Percentiles rank a stretch among this genome's conserved stretches.
Conservation (phyloP, 1,140 invertebrate species). For the Palaemon carinicauda region DNA sequence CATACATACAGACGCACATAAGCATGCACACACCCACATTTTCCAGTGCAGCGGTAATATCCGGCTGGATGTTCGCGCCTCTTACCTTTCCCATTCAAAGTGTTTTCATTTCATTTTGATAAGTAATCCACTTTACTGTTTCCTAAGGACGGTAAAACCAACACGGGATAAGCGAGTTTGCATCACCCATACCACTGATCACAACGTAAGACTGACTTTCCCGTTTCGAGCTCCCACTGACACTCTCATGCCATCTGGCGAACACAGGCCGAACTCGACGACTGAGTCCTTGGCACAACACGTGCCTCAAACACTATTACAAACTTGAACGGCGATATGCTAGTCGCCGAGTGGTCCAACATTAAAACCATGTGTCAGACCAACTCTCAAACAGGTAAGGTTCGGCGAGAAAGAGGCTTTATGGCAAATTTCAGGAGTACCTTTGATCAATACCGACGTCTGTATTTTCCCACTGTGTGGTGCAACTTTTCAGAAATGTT, state of each 20-base stretch:
- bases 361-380: neutral
- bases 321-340: neutral
- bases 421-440: too few species aligned
- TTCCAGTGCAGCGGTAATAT: too few species aligned
- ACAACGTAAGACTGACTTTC: conserved; percentile 29
- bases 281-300: too few species aligned
- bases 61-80: neutral
- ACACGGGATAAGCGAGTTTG: neutral
- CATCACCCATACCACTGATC: conserved; percentile 24
- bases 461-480: too few species aligned
- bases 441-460: too few species aligned
- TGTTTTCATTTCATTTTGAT: neutral
- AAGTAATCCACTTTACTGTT: neutral
- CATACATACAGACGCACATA: neutral
- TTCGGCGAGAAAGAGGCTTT: too few species aligned
- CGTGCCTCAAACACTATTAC: neutral
- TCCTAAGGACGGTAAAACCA: conserved; percentile 17
- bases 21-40: neutral
- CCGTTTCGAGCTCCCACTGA: neutral
- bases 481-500: too few species aligned
- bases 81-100: conserved; percentile 25
- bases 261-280: neutral
- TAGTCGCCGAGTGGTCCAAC: neutral
- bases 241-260: conserved; percentile 38
- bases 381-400: too few species aligned